These are phyloP conservation scores for Caretta caretta DNA, from an alignment of 2,113 vertebrate species.

Conservation along the genomic window DNA sequence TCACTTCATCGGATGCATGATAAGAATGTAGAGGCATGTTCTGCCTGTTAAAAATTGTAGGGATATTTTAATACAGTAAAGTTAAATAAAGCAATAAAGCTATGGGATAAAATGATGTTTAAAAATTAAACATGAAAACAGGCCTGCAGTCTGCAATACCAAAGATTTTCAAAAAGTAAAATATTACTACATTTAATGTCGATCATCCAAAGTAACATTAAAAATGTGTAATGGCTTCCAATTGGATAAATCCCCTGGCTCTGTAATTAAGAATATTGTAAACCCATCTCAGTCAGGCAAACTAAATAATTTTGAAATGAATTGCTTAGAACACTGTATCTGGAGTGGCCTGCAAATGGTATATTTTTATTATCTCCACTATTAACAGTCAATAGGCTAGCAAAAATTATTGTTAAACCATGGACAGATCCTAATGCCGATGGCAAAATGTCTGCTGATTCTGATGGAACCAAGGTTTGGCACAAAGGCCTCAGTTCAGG, in stretches of 20 bases:
- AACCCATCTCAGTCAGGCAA: not conserved
- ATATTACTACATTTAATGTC: constrained; percentile 60
- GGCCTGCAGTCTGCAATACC: constrained; percentile 45
- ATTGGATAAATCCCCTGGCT: constrained; percentile 45
- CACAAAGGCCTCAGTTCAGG: not conserved
- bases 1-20: not conserved
- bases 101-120: constrained; percentile 37
- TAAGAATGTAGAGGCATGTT: not conserved
- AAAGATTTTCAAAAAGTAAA: constrained; percentile 69
- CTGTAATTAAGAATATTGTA: not conserved
- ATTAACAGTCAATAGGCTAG: not conserved
- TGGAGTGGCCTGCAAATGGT: not conserved
- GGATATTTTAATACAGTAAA: constrained; percentile 10
- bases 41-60: constrained; percentile 18
- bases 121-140: constrained; percentile 66
- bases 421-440: not conserved
- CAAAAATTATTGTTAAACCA: not conserved
- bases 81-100: constrained; percentile 41
- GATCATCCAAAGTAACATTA: constrained; percentile 62
- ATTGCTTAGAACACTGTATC: not conserved
- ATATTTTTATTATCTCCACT: not conserved
- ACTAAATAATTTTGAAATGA: constrained; percentile 6
- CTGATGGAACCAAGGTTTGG: not conserved
- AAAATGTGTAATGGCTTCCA: constrained; percentile 66
- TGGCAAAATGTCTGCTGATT: not conserved